Percentiles rank a stretch among this genome's conserved stretches.
phyloP scores from a whole-genome alignment of 2,113 vertebrate species.

The Riparia riparia region DNA sequence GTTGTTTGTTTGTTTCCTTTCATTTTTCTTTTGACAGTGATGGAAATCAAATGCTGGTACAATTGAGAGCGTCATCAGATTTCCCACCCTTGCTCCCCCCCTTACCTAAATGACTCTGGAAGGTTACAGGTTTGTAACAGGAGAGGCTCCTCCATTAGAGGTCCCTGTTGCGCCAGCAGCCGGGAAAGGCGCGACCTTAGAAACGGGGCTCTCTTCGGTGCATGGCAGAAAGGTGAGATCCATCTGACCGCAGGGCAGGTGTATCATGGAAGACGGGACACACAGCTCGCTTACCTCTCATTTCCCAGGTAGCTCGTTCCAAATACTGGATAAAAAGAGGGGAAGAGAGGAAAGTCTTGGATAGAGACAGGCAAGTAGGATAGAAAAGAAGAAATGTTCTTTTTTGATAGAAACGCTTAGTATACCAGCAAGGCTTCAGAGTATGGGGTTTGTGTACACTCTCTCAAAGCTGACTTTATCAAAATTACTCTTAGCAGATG shows the following conservation, averaged over 20 bases:
- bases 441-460: not conserved
- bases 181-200: no score
- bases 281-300: not conserved
- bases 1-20: not conserved
- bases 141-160: not conserved
- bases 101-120: fast-evolving
- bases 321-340: not conserved
- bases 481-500: not conserved
- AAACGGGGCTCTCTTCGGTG: not conserved
- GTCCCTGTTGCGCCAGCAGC: not conserved
- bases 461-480: not conserved
- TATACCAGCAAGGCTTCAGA: not conserved
- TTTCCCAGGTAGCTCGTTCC: not conserved
- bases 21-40: not conserved
- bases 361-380: not conserved
- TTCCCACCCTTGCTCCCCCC: not conserved
- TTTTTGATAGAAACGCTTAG: not conserved
- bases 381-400: not conserved
- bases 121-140: not conserved
- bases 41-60: not conserved
- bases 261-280: not conserved
- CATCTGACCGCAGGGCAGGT: not conserved
- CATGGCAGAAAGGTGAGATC: fast-evolving
- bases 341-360: fast-evolving
- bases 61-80: not conserved